A percentile compares a stretch with the other conserved stretches of the same genome.
Evolutionary conservation across 2,797 vertebrate genomes (phyloP).

Genomic region (Eurystomus glaucurus): DNA sequence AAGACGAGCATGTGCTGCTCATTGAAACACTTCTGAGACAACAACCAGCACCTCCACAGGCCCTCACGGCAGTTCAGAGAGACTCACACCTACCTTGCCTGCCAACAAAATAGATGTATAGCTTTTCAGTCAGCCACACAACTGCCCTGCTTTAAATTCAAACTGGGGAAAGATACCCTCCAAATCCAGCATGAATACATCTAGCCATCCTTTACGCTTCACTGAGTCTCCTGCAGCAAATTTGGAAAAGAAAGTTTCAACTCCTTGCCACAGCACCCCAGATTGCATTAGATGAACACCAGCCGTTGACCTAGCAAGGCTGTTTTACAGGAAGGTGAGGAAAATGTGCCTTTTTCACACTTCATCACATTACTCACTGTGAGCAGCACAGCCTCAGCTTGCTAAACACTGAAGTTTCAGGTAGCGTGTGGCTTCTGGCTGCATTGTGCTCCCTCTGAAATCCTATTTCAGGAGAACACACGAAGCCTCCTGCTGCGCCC

Average conservation of each 20-base stretch:
- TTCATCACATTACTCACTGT: background rate
- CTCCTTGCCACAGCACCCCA: background rate
- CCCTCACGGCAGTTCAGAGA: background rate
- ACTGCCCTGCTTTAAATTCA: background rate
- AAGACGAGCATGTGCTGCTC: background rate
- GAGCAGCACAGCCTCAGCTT: background rate
- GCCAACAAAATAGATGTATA: background rate
- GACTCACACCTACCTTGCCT: background rate
- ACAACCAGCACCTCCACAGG: background rate
- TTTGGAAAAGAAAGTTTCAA: background rate
- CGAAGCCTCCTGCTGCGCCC: conserved; percentile 6
- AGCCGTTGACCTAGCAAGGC: background rate
- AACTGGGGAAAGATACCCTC: background rate
- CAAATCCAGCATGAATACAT: background rate
- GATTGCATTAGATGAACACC: background rate
- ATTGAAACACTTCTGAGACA: background rate
- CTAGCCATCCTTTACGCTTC: background rate
- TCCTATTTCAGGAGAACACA: background rate
- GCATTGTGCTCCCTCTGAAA: background rate
- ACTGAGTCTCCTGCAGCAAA: background rate
- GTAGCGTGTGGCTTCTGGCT: background rate
- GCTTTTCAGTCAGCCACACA: background rate
- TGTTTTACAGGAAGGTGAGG: background rate
- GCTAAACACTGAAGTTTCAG: background rate
- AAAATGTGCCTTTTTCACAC: conserved; percentile 13